Evolutionary conservation across 2,797 vertebrate species (phyloP).

Genomic region (Cossypha dichroa): DNA sequence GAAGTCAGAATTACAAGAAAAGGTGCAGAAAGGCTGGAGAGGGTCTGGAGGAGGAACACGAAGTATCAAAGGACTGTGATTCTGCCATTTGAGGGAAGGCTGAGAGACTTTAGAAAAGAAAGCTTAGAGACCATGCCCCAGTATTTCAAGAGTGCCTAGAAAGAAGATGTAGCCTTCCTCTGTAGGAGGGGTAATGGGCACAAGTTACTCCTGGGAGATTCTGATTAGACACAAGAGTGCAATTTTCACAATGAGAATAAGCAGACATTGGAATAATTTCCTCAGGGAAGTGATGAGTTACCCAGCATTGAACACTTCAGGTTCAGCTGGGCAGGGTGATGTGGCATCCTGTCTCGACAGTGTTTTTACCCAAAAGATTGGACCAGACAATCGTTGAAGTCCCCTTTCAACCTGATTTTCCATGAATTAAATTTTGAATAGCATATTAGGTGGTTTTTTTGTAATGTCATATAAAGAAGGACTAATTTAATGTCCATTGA

Average conservation of each 20-base stretch:
- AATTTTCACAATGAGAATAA: background rate
- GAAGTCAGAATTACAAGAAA: background rate
- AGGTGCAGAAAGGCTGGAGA: background rate
- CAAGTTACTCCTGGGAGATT: background rate
- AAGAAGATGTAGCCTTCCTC: background rate
- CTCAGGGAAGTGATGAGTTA: background rate
- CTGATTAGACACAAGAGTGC: background rate
- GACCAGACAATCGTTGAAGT: background rate
- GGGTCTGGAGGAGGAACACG: background rate
- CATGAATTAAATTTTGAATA: background rate
- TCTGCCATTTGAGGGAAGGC: background rate
- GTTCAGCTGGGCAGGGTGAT: background rate
- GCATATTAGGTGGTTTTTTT: rapidly evolving
- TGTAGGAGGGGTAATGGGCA: rapidly evolving
- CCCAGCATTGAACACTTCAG: background rate
- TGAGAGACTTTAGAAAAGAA: background rate
- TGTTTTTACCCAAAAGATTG: background rate
- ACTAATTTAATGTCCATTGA: background rate
- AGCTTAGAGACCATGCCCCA: background rate
- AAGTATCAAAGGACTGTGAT: background rate
- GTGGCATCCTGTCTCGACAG: background rate
- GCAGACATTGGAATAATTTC: background rate
- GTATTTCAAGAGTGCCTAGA: background rate
- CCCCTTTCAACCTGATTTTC: background rate
- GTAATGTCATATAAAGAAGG: background rate